Conservation (phyloP, 2,113 vertebrate genomes). For the Peromyscus californicus region DNA sequence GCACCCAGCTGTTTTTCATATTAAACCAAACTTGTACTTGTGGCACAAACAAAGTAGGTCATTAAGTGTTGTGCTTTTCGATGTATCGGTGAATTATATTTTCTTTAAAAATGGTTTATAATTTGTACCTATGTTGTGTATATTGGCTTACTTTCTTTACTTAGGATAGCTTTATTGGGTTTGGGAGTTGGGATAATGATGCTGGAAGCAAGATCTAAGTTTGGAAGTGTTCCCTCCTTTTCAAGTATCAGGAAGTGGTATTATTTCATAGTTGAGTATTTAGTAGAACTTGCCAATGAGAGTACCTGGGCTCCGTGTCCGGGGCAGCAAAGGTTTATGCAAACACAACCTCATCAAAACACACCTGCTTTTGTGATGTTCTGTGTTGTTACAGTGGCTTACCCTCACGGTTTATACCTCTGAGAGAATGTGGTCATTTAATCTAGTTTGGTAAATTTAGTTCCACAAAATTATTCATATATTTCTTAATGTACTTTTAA, state of each 20-base stretch:
- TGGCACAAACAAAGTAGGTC: not conserved
- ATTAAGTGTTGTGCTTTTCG: not conserved
- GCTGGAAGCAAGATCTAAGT: not conserved
- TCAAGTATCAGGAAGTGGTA: not conserved
- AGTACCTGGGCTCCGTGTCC: not conserved
- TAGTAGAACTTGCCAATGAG: not conserved
- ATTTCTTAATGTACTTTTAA: not conserved
- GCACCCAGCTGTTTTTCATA: not conserved
- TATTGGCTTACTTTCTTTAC: constrained; percentile 5
- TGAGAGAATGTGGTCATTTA: not conserved
- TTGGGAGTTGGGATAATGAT: not conserved
- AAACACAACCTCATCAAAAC: not conserved
- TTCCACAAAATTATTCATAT: not conserved
- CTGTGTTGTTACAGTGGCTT: not conserved
- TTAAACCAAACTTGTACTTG: not conserved
- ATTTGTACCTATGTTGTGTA: not conserved
- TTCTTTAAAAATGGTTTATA: not conserved
- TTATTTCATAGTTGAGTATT: not conserved
- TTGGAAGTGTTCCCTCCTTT: not conserved
- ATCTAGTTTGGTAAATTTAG: not conserved
- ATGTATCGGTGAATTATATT: not conserved
- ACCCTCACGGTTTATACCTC: not conserved
- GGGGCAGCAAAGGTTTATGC: not conserved
- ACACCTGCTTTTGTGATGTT: not conserved
- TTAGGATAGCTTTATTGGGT: not conserved